Evolutionary conservation across 2,888 invertebrate species (phyloP), one percentile per base, ranked within the genome.

Genomic region (Oscheius sp.): DNA sequence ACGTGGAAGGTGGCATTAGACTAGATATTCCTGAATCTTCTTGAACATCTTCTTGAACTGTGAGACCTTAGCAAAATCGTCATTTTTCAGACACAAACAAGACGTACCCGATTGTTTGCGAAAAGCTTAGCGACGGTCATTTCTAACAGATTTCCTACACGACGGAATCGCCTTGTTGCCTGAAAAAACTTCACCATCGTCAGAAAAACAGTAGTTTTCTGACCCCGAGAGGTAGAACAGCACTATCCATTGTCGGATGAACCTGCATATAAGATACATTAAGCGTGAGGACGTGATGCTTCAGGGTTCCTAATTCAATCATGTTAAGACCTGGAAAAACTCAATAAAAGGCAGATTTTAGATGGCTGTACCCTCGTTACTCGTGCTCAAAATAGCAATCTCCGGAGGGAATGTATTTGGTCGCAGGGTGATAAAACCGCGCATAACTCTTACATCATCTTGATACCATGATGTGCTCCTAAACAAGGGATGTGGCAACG

Each of bases 261-360:
- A 88, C 89, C 81, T 88, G 88, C 88, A 88, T 88, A 73, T 88
- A 88, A 9, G 85, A 86, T 42, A 89, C 87, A 74, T 88, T 88
- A 48, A 89, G 65, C 9, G 87, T 88, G 35, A 87, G 80, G 0
- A 87, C 88, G 58, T 88, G 86, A 73, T 87, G 85, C 33, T 84
- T 85, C 21, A 88, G 35, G 1, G 76, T 84, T 70, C 88, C 88
- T 50, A 88, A 75, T 63, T 88, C 88, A 63, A 88, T 86, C 86
- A 88, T 88, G 73, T 87, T 88, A 53, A 88, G 71, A 1, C 88
- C 85, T 83, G 60, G 13, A 74, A 42, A 42, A 42, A 42, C 0
- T 42, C 42, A 42, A 42, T 42, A 42, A 3, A 37, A 9, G 4
- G 9, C 37, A n/a, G 11, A 59, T 5, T 3, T n/a, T n/a, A 37